A percentile compares a stretch with the other conserved stretches of the same genome.
phyloP scores from a whole-genome alignment of 2,113 vertebrate genomes.

The Myodes glareolus region DNA sequence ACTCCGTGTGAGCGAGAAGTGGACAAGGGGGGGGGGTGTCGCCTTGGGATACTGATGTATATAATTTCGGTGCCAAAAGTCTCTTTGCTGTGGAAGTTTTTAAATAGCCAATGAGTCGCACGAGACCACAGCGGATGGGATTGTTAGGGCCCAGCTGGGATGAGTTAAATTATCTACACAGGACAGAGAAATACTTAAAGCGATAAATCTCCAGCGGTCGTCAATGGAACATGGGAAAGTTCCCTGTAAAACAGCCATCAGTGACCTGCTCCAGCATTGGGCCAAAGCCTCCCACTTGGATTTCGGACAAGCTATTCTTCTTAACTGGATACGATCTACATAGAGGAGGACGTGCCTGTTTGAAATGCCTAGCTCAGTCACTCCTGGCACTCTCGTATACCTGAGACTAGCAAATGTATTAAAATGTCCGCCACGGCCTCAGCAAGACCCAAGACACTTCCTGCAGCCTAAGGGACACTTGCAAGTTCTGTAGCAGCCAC shows the following conservation, averaged over 20 bases:
- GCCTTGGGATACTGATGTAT: background rate
- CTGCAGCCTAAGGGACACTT: too few relatives aligned
- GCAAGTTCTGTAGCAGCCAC: background rate
- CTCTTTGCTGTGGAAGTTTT: background rate
- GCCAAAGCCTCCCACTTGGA: background rate
- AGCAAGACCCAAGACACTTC: accelerated
- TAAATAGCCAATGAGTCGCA: background rate
- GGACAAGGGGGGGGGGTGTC: accelerated
- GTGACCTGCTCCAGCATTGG: background rate
- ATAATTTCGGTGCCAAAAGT: background rate
- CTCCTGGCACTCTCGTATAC: background rate
- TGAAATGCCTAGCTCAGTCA: background rate
- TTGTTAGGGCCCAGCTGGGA: slow-evolving; percentile 19
- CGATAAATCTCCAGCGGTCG: background rate
- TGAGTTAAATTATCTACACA: slow-evolving; percentile 4
- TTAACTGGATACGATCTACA: background rate
- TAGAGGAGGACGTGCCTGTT: background rate
- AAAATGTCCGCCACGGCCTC: accelerated
- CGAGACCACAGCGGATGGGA: background rate
- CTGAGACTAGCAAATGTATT: background rate
- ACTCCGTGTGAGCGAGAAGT: background rate
- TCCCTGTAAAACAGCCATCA: background rate
- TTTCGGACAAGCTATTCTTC: background rate
- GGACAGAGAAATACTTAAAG: background rate
- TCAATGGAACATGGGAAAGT: background rate